These are phyloP conservation scores for Stigmatopora nigra DNA, from an alignment of 2,113 vertebrate genomes.

Conservation along the genomic window DNA sequence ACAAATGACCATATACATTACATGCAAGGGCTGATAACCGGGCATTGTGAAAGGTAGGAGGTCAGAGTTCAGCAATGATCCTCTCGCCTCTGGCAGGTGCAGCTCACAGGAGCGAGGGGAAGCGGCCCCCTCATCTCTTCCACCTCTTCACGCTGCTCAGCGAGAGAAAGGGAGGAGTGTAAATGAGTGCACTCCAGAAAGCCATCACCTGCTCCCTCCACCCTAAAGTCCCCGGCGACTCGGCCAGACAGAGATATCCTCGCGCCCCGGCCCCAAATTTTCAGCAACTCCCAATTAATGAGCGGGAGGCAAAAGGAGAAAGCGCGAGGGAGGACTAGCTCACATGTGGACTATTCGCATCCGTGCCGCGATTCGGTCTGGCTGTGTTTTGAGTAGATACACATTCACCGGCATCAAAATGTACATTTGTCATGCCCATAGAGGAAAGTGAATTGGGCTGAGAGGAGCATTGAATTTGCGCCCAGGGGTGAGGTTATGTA, in stretches of 20 bases:
- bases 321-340: conserved; percentile 14
- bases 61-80: conserved; percentile 67
- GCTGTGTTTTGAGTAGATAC: conserved; percentile 45
- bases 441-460: conserved; percentile 61
- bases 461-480: conserved; percentile 58
- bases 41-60: conserved; percentile 58
- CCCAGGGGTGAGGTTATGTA: conserved; percentile 61
- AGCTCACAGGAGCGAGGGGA: conserved; percentile 66
- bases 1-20: conserved; percentile 46
- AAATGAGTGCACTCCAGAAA: conserved; percentile 75
- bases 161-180: conserved; percentile 73
- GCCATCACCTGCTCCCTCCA: conserved; percentile 73
- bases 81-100: conserved; percentile 69
- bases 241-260: conserved; percentile 53
- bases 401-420: conserved; percentile 58
- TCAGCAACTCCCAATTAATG: conserved; percentile 30
- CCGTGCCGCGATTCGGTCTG: conserved; percentile 40
- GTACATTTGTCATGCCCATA: conserved; percentile 72
- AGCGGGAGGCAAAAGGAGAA: conserved; percentile 7
- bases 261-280: conserved; percentile 37
- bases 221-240: conserved; percentile 50
- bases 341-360: conserved; percentile 37
- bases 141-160: conserved; percentile 76
- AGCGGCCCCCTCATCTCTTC: conserved; percentile 68
- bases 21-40: conserved; percentile 39